Evolutionary conservation across 2,888 invertebrate species (phyloP), one percentile per base, ranked within the genome.

Genomic region (Lasioglossum vierecki): DNA sequence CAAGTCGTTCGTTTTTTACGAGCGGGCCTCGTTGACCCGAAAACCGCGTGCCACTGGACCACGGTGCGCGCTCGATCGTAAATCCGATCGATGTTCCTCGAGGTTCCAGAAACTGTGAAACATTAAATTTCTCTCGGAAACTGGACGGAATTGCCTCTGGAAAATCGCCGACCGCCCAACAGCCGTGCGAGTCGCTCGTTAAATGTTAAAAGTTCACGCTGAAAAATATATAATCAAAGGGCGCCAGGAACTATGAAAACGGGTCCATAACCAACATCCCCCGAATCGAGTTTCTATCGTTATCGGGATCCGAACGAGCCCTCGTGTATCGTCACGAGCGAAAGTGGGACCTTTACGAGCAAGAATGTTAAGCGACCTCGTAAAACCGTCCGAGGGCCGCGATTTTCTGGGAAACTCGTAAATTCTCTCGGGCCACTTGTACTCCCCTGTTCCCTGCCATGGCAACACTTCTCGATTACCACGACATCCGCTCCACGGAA

Each of bases 371-470:
- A 89, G 85, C 86, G 88, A 77, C 82, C 87, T 91, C 92, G 89
- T 92, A 91, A 92, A 91, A 83, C 73, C 79, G 80, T 83, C 80
- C 11, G 53, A 9, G 39, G 49, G 26, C 79, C 81, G 83, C 73
- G 83, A 82, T 91, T 92, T 91, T 91, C 90, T 89, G 84, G 85
- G 89, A 92, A 93, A 91, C 91, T 91, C 92, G 89, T 93, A 93
- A 93, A 93, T 92, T 84, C 80, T 44, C 60, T 71, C 76, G 49
- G 83, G 4, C 88, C 88, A 84, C 88, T 89, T 80, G 86, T 82
- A 76, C 26, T 44, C 66, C 35, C 26, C 44, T 3, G 41, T 73
- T 22, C 26, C 26, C 46, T 26, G n/a, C 5, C 66, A 44, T 13
- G 41, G 35, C 46, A 63, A 60, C 35, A 82, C n/a, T 49, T 41